Percentiles rank a stretch among this genome's conserved stretches.
These are phyloP conservation scores for Acanthurus lineatus DNA, from an alignment of 2,797 vertebrate species.

Conservation along the genomic window DNA sequence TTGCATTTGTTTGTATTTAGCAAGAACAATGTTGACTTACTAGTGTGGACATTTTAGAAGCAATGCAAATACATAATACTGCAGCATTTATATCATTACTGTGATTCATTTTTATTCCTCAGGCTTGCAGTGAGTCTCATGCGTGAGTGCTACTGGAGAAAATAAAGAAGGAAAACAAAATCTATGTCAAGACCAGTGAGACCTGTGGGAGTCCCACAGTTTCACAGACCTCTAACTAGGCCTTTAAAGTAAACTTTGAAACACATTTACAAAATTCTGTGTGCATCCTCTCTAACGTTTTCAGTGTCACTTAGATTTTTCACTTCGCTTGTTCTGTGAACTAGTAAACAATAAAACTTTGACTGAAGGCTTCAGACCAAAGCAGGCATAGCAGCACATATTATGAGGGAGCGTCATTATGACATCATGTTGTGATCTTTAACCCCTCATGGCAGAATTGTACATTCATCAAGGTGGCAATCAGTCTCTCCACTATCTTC, in stretches of 20 bases:
- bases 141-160: neutral
- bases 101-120: slow-evolving; percentile 10
- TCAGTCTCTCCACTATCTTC: too few species aligned
- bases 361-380: neutral
- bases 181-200: neutral
- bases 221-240: neutral
- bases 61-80: slow-evolving; percentile 24
- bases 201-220: slow-evolving; percentile 6
- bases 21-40: slow-evolving; percentile 15
- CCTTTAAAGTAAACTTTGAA: slow-evolving; percentile 7
- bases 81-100: slow-evolving; percentile 31
- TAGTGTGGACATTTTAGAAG: slow-evolving; percentile 16
- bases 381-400: too few species aligned
- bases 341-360: slow-evolving; percentile 1
- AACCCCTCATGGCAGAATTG: too few species aligned
- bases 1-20: neutral
- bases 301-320: too few species aligned
- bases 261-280: neutral
- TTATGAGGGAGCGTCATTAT: too few species aligned
- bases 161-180: neutral
- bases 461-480: too few species aligned
- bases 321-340: neutral
- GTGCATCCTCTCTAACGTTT: neutral
- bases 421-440: too few species aligned
- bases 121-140: neutral